Evolutionary conservation across 2,888 invertebrate genomes (phyloP).

Genomic region (Nysson spinosus): DNA sequence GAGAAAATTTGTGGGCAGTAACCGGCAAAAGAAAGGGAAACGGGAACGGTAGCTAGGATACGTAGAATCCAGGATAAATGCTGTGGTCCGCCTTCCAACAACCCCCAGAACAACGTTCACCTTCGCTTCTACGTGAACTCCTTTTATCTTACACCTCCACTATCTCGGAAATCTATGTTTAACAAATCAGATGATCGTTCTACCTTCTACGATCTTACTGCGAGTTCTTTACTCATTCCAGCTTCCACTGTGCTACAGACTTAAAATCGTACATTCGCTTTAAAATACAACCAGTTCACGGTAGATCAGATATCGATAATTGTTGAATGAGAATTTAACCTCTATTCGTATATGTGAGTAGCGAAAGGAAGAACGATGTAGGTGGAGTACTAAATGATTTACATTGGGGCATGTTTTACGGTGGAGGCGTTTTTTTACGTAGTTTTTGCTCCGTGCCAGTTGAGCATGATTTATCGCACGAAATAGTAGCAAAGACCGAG

Average conservation of each 20-base stretch:
- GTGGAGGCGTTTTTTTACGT: constrained; percentile 38
- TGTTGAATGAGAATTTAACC: constrained; percentile 25
- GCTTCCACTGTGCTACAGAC: constrained; percentile 1
- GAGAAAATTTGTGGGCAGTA: constrained; percentile 33
- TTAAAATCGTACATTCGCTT: too few species aligned
- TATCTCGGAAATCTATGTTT: constrained; percentile 41
- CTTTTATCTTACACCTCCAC: constrained; percentile 5
- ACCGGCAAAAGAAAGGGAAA: constrained; percentile 23
- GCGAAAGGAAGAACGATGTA: constrained; percentile 15
- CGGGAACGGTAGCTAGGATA: constrained; percentile 23
- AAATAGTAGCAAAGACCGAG: constrained; percentile 33
- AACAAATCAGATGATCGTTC: constrained; percentile 36
- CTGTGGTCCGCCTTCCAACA: constrained; percentile 42
- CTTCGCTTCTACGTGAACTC: constrained; percentile 29
- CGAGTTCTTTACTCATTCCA: neutral
- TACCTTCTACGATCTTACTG: constrained; percentile 2
- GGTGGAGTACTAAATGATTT: constrained; percentile 27
- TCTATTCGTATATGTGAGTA: too few species aligned
- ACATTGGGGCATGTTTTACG: constrained; percentile 20
- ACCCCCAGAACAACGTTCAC: constrained; percentile 30
- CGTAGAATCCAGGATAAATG: constrained; percentile 50
- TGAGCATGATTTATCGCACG: constrained; percentile 36
- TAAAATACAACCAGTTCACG: too few species aligned
- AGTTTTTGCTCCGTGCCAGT: constrained; percentile 5
- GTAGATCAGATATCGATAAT: constrained; percentile 21